Evolutionary conservation across 2,113 vertebrate species (phyloP), one percentile per base, ranked within the genome.

Genomic region (Panurus biarmicus): DNA sequence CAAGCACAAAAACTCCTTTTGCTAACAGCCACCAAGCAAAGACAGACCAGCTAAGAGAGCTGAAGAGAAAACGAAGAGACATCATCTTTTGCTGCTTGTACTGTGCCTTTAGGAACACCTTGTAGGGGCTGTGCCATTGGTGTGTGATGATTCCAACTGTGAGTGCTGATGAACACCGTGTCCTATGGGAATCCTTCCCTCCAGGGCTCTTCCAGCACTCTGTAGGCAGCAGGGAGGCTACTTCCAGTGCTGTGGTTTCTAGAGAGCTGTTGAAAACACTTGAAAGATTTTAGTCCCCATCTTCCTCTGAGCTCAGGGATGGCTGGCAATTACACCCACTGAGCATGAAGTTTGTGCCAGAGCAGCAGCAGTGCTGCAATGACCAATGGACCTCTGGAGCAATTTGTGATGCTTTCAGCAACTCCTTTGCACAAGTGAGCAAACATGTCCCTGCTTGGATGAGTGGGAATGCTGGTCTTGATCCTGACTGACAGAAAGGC

Each of bases 1-100:
- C 51, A 72, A 70, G 65, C 54, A 88, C 69, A 86, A 88, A 95
- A 96, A 72, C 79, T 92, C 36, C 21, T 38, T 87, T 85, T n/a
- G 33, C 60, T 62, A 92, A 54, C 60, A 92, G 29, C 29, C 74
- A 62, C 66, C 33, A 58, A 70, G 57, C 0, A 2, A 44, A 83
- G 81, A 71, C 74, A 3, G 33, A 48, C 28, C 11, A 50, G 29
- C 47, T 42, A 31, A 31, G 28, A 87, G 36, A 19, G 9, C 25
- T 67, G 58, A 69, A 53, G 42, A 70, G 67, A 58, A 81, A 87
- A 54, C 48, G 58, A 23, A 35, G 36, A 47, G 22, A 47, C 36
- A 66, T 45, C 4, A 5, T 33, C 14, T 60, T 84, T 64, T 38
- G 5, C 28, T 85, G 20, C 16, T 70, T 35, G 14, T 58, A 14